Evolutionary conservation across 2,888 invertebrate genomes (phyloP).

Genomic region (Drosophila longiperda): DNA sequence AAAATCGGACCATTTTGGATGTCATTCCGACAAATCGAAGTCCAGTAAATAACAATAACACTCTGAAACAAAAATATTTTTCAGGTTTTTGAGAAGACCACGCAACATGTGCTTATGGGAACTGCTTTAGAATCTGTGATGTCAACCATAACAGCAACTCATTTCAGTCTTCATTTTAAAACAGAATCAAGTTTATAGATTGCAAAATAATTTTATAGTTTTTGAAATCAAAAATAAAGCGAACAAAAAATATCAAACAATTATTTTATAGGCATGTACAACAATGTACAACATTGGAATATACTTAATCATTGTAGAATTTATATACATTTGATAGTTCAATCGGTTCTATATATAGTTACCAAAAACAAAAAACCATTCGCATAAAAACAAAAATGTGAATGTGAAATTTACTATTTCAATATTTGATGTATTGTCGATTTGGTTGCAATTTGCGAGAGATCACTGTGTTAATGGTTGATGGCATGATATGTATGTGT

Average conservation of each 20-base stretch:
- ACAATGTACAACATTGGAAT: too few species aligned
- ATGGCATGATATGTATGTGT: background rate
- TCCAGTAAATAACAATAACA: background rate
- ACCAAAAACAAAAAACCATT: background rate
- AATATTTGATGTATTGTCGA: background rate
- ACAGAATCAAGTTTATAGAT: background rate
- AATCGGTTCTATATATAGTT: background rate
- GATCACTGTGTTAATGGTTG: background rate
- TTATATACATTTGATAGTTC: background rate
- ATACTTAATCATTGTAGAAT: background rate
- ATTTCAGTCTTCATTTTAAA: too few species aligned
- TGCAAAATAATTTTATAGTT: background rate
- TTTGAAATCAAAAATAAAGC: background rate
- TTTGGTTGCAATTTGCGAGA: background rate
- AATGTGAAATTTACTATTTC: background rate
- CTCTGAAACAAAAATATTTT: background rate
- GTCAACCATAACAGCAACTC: too few species aligned
- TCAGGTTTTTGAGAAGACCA: background rate
- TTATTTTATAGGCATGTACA: background rate
- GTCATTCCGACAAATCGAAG: background rate
- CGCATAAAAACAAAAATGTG: background rate
- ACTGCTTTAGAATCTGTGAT: too few species aligned
- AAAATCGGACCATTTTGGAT: too few species aligned
- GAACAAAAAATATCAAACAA: background rate
- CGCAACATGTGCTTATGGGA: too few species aligned